These are phyloP conservation scores for Oriolus oriolus DNA, from an alignment of 2,113 vertebrate genomes.

Conservation along the genomic window DNA sequence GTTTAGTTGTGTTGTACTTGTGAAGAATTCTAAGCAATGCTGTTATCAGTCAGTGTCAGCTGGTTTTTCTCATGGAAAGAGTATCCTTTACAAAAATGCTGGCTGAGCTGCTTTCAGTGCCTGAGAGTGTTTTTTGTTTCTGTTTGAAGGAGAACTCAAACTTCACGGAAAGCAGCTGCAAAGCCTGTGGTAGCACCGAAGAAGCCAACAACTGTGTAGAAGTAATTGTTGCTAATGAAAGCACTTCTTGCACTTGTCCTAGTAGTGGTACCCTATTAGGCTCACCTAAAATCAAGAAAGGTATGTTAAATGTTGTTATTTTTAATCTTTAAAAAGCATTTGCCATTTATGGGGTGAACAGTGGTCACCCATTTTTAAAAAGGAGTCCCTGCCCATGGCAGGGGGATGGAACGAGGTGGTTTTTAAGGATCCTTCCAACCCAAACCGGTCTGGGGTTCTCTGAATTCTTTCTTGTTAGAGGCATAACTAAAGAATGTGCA, in stretches of 20 bases:
- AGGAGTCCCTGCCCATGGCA: not conserved
- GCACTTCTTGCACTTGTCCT: slow-evolving; percentile 84
- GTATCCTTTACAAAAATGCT: not conserved
- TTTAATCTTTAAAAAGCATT: not conserved
- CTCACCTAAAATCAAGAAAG: slow-evolving; percentile 88
- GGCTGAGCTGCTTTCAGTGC: not conserved
- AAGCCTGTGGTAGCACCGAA: slow-evolving; percentile 81
- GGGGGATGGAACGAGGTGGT: not conserved
- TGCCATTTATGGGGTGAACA: not conserved
- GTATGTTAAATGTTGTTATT: slow-evolving; percentile 39
- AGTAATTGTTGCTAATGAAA: slow-evolving; percentile 78
- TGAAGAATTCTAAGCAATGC: not conserved
- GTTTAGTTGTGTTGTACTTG: not conserved
- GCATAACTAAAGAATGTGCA: not conserved
- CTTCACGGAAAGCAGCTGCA: slow-evolving; percentile 81
- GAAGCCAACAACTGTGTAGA: slow-evolving; percentile 76
- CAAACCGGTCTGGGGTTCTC: not conserved
- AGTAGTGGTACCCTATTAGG: slow-evolving; percentile 76
- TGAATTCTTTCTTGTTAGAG: not conserved
- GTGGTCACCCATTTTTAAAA: not conserved
- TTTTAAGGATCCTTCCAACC: not conserved
- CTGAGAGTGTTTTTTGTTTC: not conserved
- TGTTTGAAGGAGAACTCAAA: slow-evolving; percentile 77
- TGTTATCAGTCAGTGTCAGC: not conserved
- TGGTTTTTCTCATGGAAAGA: not conserved